A percentile compares a stretch with the other conserved stretches of the same genome.
Conservation (phyloP, 2,113 vertebrate genomes). For the Upupa epops region DNA sequence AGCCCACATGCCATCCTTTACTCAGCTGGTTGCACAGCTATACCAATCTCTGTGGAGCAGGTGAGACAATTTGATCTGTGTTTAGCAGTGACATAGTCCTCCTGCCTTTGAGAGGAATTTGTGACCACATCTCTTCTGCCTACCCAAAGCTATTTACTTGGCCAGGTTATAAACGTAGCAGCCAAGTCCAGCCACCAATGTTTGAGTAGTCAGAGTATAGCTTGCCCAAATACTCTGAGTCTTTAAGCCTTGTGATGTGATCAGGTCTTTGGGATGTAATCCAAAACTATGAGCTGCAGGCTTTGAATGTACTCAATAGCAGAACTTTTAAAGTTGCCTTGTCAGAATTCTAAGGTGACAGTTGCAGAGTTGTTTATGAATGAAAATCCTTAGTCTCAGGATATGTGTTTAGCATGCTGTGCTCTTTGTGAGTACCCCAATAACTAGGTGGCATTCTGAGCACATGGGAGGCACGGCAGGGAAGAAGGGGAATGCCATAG, state of each 20-base stretch:
- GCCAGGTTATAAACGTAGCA: neutral
- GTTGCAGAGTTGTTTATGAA: neutral
- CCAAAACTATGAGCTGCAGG: accelerated
- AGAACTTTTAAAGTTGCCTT: neutral
- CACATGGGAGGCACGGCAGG: neutral
- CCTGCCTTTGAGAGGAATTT: neutral
- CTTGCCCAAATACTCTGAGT: neutral
- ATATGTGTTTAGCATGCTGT: neutral
- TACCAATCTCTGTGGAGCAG: neutral
- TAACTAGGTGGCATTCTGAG: neutral
- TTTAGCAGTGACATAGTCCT: neutral
- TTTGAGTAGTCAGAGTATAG: neutral
- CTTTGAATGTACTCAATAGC: neutral
- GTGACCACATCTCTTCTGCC: neutral
- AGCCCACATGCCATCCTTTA: neutral
- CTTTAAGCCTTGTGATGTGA: neutral
- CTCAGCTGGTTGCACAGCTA: neutral
- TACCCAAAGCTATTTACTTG: accelerated
- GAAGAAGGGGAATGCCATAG: neutral
- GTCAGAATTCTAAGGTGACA: neutral
- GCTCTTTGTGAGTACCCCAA: neutral
- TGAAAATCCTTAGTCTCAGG: neutral
- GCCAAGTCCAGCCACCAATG: neutral
- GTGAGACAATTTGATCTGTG: neutral
- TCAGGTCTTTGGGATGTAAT: neutral